A percentile compares a stretch with the other conserved stretches of the same genome.
Evolutionary conservation across 2,888 invertebrate species (phyloP).

Genomic region (Scrobipalpa costella): DNA sequence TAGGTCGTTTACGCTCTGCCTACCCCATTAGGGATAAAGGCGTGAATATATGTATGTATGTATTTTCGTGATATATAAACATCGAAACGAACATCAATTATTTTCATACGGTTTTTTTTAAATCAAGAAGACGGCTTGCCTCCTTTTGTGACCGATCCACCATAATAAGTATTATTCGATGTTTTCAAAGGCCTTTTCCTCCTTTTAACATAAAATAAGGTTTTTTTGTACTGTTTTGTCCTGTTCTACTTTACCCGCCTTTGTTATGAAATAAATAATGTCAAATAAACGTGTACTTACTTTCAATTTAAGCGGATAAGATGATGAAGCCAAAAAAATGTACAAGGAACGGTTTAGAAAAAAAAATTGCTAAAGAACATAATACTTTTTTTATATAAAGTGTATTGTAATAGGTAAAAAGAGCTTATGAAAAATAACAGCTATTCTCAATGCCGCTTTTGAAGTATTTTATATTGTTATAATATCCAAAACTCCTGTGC

Average conservation of each 20-base stretch:
- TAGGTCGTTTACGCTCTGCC: not conserved
- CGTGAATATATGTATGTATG: no score
- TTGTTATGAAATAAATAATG: conserved; percentile 54
- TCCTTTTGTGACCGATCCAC: conserved; percentile 53
- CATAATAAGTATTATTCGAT: conserved; percentile 63
- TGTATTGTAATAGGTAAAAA: not conserved
- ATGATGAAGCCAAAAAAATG: conserved; percentile 37
- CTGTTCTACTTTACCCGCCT: conserved; percentile 47
- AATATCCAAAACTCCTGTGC: no score
- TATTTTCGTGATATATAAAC: not conserved
- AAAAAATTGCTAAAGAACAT: conserved; percentile 15
- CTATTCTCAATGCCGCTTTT: no score
- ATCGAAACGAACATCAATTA: conserved; percentile 2
- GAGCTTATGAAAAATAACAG: not conserved
- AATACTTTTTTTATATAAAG: not conserved
- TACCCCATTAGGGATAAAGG: no score
- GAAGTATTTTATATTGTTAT: no score
- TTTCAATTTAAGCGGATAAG: conserved; percentile 36
- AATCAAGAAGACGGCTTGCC: conserved; percentile 26
- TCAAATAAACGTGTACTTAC: conserved; percentile 30
- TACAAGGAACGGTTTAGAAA: conserved; percentile 27
- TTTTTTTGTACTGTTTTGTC: conserved; percentile 54
- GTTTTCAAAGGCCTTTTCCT: conserved; percentile 54
- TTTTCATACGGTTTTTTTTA: conserved; percentile 17
- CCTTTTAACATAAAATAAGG: conserved; percentile 52